These are phyloP conservation scores for Gallirallus australis DNA, from an alignment of 2,797 vertebrate genomes.

Conservation along the genomic window DNA sequence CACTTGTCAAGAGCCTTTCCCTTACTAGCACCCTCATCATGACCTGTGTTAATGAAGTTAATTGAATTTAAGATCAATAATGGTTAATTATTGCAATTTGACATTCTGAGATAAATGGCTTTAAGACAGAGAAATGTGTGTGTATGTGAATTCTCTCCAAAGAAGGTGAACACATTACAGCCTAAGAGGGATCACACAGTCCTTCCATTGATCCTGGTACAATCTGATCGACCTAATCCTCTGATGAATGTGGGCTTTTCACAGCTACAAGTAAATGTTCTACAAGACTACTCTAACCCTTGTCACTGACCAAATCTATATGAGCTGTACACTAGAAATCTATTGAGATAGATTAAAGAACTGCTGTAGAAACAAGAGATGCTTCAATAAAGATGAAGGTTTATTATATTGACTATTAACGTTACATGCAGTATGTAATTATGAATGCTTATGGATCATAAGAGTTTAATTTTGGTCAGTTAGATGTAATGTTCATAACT, in stretches of 20 bases:
- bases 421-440: conserved; percentile 71
- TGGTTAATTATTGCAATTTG: conserved; percentile 99
- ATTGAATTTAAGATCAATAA: conserved; percentile 99
- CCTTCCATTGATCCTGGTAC: conserved; percentile 89
- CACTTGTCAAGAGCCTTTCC: conserved; percentile 84
- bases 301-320: conserved; percentile 84
- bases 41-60: conserved; percentile 98
- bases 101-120: conserved; percentile 95
- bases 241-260: conserved; percentile 90
- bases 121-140: conserved; percentile 82
- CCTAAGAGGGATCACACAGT: conserved; percentile 86
- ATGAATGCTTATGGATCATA: conserved; percentile 75
- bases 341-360: conserved; percentile 85
- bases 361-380: conserved; percentile 77
- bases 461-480: conserved; percentile 71
- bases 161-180: conserved; percentile 82
- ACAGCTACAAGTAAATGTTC: conserved; percentile 87
- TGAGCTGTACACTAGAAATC: conserved; percentile 81
- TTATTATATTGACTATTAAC: conserved; percentile 83
- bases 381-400: conserved; percentile 80
- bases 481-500: conserved; percentile 64
- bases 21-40: conserved; percentile 85
- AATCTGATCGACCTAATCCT: conserved; percentile 89
- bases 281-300: conserved; percentile 85
- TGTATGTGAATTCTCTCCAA: conserved; percentile 76